A percentile compares a stretch with the other conserved stretches of the same genome.
These are phyloP conservation scores for Eristalis arbustorum DNA, from an alignment of 2,888 invertebrate species.

Conservation along the genomic window DNA sequence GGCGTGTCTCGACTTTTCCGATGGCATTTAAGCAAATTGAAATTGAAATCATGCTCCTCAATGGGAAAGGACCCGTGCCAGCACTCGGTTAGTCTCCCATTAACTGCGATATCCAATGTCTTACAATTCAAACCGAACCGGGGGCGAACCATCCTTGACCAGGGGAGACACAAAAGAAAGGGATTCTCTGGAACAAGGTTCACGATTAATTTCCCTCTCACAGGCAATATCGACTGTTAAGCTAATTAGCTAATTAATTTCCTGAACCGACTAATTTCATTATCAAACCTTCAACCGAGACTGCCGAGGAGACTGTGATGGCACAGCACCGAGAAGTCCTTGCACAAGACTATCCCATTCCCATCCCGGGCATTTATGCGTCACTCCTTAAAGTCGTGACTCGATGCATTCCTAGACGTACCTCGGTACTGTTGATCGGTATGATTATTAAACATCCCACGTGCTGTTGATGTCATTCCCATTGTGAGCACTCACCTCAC, in stretches of 20 bases:
- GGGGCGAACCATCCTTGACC: background rate
- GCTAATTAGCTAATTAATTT: conserved; percentile 24
- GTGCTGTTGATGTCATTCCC: conserved; percentile 39
- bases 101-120: background rate
- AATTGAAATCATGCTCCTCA: too few relatives aligned
- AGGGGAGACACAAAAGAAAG: background rate
- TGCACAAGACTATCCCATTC: too few relatives aligned
- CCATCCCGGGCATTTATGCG: too few relatives aligned
- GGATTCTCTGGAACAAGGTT: background rate
- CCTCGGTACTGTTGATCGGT: conserved; percentile 10
- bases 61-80: background rate
- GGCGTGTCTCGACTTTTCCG: too few relatives aligned
- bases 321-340: background rate
- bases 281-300: background rate
- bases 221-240: background rate
- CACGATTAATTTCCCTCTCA: background rate
- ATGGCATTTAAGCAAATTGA: too few relatives aligned
- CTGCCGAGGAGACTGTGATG: too few relatives aligned
- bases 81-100: background rate
- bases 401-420: background rate
- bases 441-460: conserved; percentile 34
- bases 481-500: background rate
- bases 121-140: background rate
- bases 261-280: conserved; percentile 12
- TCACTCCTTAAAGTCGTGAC: background rate